Conservation (phyloP, 2,113 vertebrate genomes). For the Microcebus lehilahytsara region DNA sequence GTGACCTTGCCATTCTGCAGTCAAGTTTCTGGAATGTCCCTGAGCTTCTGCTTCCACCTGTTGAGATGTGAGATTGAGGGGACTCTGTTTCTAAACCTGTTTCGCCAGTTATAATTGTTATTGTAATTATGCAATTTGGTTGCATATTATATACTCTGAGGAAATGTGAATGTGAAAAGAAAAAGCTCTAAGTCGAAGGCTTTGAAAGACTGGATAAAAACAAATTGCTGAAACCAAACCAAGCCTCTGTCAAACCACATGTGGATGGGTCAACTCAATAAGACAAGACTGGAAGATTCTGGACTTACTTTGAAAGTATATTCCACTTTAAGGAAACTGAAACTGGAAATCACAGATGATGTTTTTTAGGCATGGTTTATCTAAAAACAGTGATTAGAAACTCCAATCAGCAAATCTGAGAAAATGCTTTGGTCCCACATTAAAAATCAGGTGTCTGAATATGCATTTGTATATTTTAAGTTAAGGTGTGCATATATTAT, state of each 20-base stretch:
- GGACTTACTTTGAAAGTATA: background rate
- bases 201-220: background rate
- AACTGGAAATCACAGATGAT: background rate
- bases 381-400: background rate
- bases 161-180: slow-evolving; percentile 9
- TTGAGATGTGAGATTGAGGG: background rate
- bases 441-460: background rate
- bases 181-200: background rate
- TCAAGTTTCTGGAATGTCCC: background rate
- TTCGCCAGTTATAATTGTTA: slow-evolving; percentile 21
- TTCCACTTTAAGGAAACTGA: background rate
- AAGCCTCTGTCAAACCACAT: background rate
- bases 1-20: background rate
- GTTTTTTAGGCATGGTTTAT: background rate
- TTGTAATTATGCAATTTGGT: slow-evolving; percentile 34
- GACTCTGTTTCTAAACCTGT: slow-evolving; percentile 19
- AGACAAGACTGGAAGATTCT: background rate
- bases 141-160: background rate
- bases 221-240: slow-evolving; percentile 4
- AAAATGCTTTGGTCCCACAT: background rate
- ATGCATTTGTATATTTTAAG: background rate
- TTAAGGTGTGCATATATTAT: background rate
- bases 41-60: background rate
- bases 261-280: background rate
- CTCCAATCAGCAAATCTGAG: background rate